These are phyloP conservation scores for Balearica regulorum DNA, from an alignment of 2,797 vertebrate genomes.

Conservation along the genomic window DNA sequence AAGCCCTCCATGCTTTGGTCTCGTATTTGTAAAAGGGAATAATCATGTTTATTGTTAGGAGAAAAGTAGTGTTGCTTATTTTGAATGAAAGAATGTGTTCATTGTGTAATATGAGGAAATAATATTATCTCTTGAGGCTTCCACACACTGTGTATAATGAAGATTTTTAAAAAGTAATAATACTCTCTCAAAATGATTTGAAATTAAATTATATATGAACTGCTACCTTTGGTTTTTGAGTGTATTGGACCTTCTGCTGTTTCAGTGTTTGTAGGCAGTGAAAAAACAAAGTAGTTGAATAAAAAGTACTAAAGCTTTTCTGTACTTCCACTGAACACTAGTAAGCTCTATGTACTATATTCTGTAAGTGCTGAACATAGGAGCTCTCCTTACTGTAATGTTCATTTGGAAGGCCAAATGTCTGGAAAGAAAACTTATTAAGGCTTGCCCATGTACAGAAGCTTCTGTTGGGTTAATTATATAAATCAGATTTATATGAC, in stretches of 20 bases:
- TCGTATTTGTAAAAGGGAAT: background rate
- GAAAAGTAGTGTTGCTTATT: background rate
- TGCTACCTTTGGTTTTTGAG: background rate
- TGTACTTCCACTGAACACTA: background rate
- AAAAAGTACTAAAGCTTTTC: background rate
- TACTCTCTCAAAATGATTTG: background rate
- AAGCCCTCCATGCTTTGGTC: background rate
- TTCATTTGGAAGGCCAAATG: background rate
- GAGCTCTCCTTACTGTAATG: background rate
- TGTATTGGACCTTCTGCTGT: background rate
- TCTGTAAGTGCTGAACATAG: background rate
- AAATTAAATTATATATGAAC: background rate
- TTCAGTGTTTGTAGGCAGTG: background rate
- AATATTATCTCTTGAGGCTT: background rate
- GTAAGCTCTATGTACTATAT: background rate
- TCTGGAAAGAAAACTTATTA: conserved; percentile 10
- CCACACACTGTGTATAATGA: background rate
- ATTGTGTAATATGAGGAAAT: background rate
- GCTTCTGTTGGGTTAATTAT: conserved; percentile 20
- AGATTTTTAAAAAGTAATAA: background rate
- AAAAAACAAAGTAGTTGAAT: background rate
- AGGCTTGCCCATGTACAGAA: background rate
- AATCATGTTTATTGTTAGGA: background rate
- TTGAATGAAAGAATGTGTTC: background rate
- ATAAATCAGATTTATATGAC: conserved; percentile 43